Percentiles rank a stretch among this genome's conserved stretches.
Conservation (phyloP, 2,888 invertebrate genomes). For the Aricia artaxerxes region DNA sequence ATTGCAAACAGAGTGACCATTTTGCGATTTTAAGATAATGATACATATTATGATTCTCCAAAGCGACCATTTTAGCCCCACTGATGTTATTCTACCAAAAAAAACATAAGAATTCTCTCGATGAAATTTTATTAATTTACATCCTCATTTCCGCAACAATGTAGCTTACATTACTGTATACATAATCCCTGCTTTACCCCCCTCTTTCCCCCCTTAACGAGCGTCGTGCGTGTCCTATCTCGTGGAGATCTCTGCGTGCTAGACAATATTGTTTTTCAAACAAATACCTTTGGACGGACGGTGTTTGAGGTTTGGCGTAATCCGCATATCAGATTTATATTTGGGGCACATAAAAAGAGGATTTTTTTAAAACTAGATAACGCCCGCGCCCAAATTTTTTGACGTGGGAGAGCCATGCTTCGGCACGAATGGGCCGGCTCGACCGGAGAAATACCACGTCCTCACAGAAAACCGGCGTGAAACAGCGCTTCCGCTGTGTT, state of each 20-base stretch:
- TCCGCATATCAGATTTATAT: neutral
- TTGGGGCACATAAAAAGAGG: neutral
- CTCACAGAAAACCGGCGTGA: too few relatives aligned
- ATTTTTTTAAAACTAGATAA: neutral
- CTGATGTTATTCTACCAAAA: too few relatives aligned
- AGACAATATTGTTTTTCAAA: conserved; percentile 1
- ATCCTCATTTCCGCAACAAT: neutral
- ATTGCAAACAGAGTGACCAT: too few relatives aligned
- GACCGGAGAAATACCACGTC: too few relatives aligned
- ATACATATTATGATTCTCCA: too few relatives aligned
- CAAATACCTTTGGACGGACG: neutral
- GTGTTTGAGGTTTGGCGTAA: neutral
- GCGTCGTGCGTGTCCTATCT: conserved; percentile 7
- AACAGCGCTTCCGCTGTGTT: too few relatives aligned
- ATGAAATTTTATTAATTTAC: neutral
- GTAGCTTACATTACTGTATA: neutral
- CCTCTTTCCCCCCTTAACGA: conserved; percentile 6
- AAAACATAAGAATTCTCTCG: neutral
- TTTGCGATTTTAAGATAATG: too few relatives aligned
- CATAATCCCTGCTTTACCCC: neutral
- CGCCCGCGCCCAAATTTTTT: too few relatives aligned
- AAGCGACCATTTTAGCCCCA: too few relatives aligned
- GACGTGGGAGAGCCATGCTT: too few relatives aligned
- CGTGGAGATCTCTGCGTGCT: conserved; percentile 14
- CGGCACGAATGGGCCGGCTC: too few relatives aligned